Percentiles rank a stretch among this genome's conserved stretches.
Evolutionary conservation across 2,113 vertebrate genomes (phyloP).

Genomic region (Geothlypis trichas): DNA sequence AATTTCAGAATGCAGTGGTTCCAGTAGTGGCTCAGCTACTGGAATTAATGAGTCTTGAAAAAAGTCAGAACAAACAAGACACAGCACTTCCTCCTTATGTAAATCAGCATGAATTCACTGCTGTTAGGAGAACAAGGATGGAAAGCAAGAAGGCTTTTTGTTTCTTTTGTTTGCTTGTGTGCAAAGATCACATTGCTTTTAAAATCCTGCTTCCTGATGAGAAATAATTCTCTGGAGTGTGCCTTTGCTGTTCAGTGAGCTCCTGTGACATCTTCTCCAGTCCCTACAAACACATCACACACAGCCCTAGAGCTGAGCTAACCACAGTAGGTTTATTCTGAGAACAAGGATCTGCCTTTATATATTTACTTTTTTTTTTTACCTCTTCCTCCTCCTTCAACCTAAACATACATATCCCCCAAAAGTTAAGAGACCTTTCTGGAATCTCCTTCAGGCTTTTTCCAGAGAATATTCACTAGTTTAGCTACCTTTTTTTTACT

Average conservation of each 20-base stretch:
- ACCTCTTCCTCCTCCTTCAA: neutral
- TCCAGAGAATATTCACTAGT: neutral
- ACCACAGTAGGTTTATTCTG: neutral
- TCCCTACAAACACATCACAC: neutral
- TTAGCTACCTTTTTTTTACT: neutral
- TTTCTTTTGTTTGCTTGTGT: neutral
- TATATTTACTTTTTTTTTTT: neutral
- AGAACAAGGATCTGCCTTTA: neutral
- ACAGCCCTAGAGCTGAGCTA: neutral
- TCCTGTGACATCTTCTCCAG: neutral
- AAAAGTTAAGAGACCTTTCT: neutral
- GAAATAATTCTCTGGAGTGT: neutral
- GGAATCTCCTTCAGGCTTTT: neutral
- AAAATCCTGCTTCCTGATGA: neutral
- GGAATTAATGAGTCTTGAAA: neutral
- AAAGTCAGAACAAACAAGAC: neutral
- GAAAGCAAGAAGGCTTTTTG: neutral
- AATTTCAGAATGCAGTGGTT: neutral
- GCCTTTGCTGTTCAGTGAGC: neutral
- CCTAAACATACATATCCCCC: neutral
- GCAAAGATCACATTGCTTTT: neutral
- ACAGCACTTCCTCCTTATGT: neutral
- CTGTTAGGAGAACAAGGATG: neutral
- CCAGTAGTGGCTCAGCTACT: neutral
- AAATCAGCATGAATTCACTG: neutral